Evolutionary conservation across 2,888 invertebrate genomes (phyloP).

Genomic region (Glomeris marginata): DNA sequence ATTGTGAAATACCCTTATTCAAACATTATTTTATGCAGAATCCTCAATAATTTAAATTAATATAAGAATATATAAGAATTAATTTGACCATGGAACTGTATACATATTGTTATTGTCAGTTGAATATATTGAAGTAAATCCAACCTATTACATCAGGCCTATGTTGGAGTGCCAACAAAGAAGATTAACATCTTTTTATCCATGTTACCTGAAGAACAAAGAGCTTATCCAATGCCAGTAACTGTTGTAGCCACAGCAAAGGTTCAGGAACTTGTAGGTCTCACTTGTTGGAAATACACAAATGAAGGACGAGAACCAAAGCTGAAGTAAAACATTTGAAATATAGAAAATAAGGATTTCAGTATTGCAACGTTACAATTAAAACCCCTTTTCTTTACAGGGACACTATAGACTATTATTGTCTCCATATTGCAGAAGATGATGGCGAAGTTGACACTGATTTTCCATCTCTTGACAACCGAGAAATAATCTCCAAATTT

Average conservation of each 20-base stretch:
- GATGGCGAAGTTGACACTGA: constrained; percentile 89
- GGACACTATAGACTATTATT: constrained; percentile 52
- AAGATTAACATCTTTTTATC: constrained; percentile 80
- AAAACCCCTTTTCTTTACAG: constrained; percentile 24
- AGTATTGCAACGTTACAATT: background rate
- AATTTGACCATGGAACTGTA: too few species aligned
- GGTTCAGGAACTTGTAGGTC: constrained; percentile 74
- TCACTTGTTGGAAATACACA: constrained; percentile 55
- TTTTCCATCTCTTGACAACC: constrained; percentile 76
- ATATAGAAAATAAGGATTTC: background rate
- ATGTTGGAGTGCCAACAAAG: constrained; percentile 59
- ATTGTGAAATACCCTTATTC: too few species aligned
- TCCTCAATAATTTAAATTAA: too few species aligned
- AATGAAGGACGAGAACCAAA: constrained; percentile 42
- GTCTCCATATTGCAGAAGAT: constrained; percentile 87
- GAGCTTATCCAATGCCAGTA: constrained; percentile 68
- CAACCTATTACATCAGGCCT: constrained; percentile 40
- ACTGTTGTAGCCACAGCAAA: constrained; percentile 68
- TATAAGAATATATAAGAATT: too few species aligned
- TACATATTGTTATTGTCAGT: constrained; percentile 1
- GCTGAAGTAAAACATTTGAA: constrained; percentile 26
- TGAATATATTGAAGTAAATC: too few species aligned
- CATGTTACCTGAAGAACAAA: constrained; percentile 63
- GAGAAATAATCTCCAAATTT: constrained; percentile 82
- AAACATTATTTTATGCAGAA: too few species aligned